A percentile compares a stretch with the other conserved stretches of the same genome.
Conservation (phyloP, 2,797 vertebrate species). For the Nannoperca australis region DNA sequence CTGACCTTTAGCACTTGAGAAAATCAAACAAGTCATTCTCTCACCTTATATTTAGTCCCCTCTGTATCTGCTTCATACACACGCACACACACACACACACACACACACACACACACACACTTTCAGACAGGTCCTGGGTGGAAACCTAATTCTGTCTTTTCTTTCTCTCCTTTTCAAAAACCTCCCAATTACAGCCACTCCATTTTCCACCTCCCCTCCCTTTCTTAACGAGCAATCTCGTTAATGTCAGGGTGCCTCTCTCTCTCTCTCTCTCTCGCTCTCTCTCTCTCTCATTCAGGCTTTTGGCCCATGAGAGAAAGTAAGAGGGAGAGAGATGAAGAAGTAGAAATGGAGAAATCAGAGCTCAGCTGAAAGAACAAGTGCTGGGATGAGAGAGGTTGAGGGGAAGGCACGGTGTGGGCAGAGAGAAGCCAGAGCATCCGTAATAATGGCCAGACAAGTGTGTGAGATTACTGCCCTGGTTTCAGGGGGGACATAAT, state of each 20-base stretch:
- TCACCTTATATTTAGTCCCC: conserved; percentile 72
- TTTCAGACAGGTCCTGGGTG: conserved; percentile 67
- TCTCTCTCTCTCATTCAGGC: conserved; percentile 71
- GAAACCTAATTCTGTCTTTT: conserved; percentile 86
- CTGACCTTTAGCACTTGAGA: conserved; percentile 76
- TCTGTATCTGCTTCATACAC: conserved; percentile 37
- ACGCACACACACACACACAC: too few relatives aligned
- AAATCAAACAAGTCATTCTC: conserved; percentile 79
- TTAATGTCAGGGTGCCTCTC: conserved; percentile 76
- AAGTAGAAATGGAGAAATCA: conserved; percentile 66
- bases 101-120: conserved; percentile 50
- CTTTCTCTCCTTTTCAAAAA: conserved; percentile 83
- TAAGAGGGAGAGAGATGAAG: conserved; percentile 49
- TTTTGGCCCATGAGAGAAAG: conserved; percentile 53
- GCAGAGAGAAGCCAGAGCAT: conserved; percentile 52
- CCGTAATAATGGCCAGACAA: conserved; percentile 76
- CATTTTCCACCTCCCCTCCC: conserved; percentile 71
- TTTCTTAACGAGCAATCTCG: conserved; percentile 83
- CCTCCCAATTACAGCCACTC: conserved; percentile 86
- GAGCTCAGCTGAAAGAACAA: conserved; percentile 67
- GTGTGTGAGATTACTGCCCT: conserved; percentile 81
- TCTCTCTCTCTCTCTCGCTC: conserved; percentile 35
- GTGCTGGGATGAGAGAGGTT: conserved; percentile 61
- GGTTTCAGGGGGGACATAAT: conserved; percentile 83
- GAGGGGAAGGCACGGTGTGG: conserved; percentile 49